Percentiles rank a stretch among this genome's conserved stretches.
These are phyloP conservation scores for Leucopsar rothschildi DNA, from an alignment of 2,113 vertebrate species.

Conservation along the genomic window DNA sequence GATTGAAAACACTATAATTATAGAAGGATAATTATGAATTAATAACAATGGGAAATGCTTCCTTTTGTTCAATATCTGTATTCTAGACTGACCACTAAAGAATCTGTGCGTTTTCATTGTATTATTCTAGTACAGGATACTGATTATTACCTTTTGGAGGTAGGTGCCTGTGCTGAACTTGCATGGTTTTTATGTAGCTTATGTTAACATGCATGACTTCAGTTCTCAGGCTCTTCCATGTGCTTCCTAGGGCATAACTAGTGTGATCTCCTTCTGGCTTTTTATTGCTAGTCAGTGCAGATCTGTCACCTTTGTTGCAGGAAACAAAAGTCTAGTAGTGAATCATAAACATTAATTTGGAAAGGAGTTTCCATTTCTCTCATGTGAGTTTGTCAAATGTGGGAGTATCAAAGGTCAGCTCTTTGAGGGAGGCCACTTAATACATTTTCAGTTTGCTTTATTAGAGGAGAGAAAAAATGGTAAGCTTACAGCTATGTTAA, in stretches of 20 bases:
- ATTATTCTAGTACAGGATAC: not conserved
- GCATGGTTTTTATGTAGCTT: not conserved
- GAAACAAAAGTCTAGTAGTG: not conserved
- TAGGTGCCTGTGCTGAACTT: not conserved
- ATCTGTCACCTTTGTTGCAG: not conserved
- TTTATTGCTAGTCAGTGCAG: not conserved
- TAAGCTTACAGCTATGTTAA: not conserved
- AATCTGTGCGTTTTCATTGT: not conserved
- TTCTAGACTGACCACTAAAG: not conserved
- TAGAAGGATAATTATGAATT: not conserved
- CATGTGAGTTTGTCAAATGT: accelerated
- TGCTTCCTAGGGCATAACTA: not conserved
- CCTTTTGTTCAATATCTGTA: not conserved
- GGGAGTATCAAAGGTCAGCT: not conserved
- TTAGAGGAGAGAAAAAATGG: not conserved
- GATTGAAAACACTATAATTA: not conserved
- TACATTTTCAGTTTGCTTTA: not conserved
- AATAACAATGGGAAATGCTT: not conserved
- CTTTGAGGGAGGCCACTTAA: not conserved
- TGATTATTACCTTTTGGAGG: not conserved
- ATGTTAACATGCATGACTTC: not conserved
- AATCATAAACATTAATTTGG: not conserved
- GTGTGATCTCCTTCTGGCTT: not conserved
- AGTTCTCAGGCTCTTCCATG: not conserved
- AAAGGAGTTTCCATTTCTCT: not conserved